phyloP scores from a whole-genome alignment of 2,888 invertebrate genomes.

The Ecdyonurus torrentis region DNA sequence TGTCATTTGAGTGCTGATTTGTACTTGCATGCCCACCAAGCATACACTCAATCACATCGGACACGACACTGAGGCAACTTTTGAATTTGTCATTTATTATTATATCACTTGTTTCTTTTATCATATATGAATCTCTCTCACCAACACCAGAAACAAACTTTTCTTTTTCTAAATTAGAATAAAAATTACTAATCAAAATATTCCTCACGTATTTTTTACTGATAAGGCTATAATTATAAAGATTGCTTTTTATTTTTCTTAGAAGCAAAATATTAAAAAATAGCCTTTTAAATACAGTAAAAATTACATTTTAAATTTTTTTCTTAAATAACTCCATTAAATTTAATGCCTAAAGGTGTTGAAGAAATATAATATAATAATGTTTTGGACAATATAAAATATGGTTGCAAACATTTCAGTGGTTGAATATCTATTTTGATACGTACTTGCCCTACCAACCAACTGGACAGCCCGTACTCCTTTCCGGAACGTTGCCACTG shows the following conservation, averaged over 20 bases:
- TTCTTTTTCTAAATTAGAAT: too few relatives aligned
- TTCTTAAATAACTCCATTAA: too few relatives aligned
- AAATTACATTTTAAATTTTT: background rate
- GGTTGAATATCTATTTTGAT: slow-evolving; percentile 27
- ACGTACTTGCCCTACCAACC: slow-evolving; percentile 98
- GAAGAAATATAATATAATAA: too few relatives aligned
- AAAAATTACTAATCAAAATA: background rate
- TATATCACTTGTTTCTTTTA: too few relatives aligned
- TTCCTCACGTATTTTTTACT: background rate
- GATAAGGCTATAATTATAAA: background rate
- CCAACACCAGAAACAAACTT: too few relatives aligned
- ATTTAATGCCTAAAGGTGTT: too few relatives aligned
- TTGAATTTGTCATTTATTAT: too few relatives aligned
- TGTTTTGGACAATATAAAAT: too few relatives aligned
- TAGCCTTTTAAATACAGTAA: background rate
- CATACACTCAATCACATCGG: background rate
- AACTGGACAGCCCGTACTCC: slow-evolving; percentile 98
- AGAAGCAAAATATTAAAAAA: background rate
- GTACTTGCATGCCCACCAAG: background rate
- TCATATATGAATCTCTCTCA: too few relatives aligned
- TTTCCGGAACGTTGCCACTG: slow-evolving; percentile 99
- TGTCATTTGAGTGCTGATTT: background rate
- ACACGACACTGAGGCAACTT: background rate
- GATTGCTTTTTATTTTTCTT: background rate
- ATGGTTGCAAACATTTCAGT: background rate